These are phyloP conservation scores for Colinus virginianus DNA, from an alignment of 2,113 vertebrate species.

Conservation along the genomic window DNA sequence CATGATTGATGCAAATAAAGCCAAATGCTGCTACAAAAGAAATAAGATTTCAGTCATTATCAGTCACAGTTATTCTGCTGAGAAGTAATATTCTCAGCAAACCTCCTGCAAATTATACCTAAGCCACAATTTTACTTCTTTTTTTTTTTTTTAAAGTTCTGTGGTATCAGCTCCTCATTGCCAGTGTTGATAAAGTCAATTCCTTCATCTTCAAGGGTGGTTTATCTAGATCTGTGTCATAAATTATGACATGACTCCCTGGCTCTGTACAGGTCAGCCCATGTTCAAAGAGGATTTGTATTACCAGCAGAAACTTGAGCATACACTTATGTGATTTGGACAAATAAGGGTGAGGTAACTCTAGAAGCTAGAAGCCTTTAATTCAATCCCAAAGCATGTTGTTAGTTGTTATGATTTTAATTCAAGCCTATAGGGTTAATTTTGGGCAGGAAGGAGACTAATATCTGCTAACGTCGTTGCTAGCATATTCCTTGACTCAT, in stretches of 20 bases:
- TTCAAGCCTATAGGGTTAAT: background rate
- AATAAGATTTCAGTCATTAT: conserved; percentile 3
- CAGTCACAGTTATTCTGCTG: background rate
- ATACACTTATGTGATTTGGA: background rate
- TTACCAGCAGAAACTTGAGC: background rate
- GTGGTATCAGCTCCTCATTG: background rate
- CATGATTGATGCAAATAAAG: conserved; percentile 48
- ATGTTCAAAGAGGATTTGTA: background rate
- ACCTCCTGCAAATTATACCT: background rate
- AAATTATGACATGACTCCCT: background rate
- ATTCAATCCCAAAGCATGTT: conserved; percentile 21
- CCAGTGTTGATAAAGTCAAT: background rate
- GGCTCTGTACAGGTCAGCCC: background rate
- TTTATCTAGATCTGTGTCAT: background rate
- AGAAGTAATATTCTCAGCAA: background rate
- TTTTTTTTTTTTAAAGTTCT: background rate
- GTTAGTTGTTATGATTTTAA: background rate
- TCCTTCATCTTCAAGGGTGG: background rate
- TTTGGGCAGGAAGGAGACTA: background rate
- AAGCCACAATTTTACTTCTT: background rate
- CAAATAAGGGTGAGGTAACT: background rate
- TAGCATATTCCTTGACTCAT: conserved; percentile 20
- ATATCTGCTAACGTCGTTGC: conserved; percentile 4
- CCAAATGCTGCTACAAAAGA: conserved; percentile 25
- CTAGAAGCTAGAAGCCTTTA: conserved; percentile 24